Percentiles rank a stretch among this genome's conserved stretches.
Conservation (phyloP, 1,140 invertebrate genomes). For the Drosophila guanche region DNA sequence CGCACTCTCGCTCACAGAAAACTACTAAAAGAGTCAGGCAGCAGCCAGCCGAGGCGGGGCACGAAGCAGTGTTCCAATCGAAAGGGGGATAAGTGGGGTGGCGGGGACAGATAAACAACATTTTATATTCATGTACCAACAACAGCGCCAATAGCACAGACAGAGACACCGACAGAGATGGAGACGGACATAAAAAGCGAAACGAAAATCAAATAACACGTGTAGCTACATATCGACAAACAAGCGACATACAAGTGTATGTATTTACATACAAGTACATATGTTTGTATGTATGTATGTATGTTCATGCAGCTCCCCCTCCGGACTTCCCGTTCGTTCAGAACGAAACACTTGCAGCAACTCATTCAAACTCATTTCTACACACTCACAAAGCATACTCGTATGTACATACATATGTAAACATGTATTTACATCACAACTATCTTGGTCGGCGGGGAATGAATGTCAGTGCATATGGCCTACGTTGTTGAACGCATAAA, state of each 20-base stretch:
- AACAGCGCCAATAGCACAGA: conserved; percentile 54
- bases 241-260: conserved; percentile 35
- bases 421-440: no score
- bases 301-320: conserved; percentile 40
- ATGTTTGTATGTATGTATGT: conserved; percentile 28
- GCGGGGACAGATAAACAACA: conserved; percentile 69
- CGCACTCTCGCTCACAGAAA: conserved; percentile 12
- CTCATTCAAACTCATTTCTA: conserved; percentile 75
- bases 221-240: conserved; percentile 74
- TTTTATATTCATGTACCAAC: conserved; percentile 78
- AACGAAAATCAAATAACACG: conserved; percentile 79
- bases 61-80: conserved; percentile 2
- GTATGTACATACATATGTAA: conserved; percentile 3
- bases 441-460: no score
- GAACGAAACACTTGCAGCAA: conserved; percentile 15
- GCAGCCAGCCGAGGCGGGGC: conserved; percentile 26
- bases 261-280: conserved; percentile 19
- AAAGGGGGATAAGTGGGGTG: no score
- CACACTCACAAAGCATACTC: conserved; percentile 31
- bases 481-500: conserved; percentile 47
- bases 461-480: background rate
- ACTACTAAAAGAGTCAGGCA: conserved; percentile 45
- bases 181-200: conserved; percentile 61
- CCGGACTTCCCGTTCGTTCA: conserved; percentile 5
- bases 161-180: conserved; percentile 27